A percentile compares a stretch with the other conserved stretches of the same genome.
These are phyloP conservation scores for Geopemphigus sp. DNA, from an alignment of 1,140 invertebrate species.

Conservation along the genomic window DNA sequence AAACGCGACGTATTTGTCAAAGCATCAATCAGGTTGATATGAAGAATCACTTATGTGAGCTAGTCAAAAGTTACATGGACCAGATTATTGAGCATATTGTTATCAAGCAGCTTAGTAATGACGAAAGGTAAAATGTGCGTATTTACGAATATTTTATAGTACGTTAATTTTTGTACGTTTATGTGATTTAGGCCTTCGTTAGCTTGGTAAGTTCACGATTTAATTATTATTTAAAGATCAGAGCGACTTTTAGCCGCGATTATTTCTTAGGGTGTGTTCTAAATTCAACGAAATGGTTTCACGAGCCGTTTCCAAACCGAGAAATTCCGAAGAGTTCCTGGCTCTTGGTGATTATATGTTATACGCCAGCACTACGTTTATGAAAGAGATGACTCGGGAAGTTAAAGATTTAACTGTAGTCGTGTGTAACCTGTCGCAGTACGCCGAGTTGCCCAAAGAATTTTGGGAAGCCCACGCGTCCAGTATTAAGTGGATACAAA, in stretches of 20 bases:
- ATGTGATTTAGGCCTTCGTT: background rate
- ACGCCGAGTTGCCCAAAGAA: slow-evolving; percentile 64
- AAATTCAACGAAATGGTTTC: slow-evolving; percentile 53
- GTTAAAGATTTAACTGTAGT: slow-evolving; percentile 64
- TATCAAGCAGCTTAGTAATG: slow-evolving; percentile 9
- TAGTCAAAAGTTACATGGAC: slow-evolving; percentile 35
- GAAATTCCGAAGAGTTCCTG: slow-evolving; percentile 70
- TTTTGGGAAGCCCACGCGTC: slow-evolving; percentile 67
- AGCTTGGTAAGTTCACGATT: slow-evolving; percentile 39
- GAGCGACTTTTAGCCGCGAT: slow-evolving; percentile 7
- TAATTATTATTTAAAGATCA: background rate
- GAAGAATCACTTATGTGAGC: slow-evolving; percentile 17
- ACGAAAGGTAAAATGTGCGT: background rate
- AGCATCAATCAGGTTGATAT: slow-evolving; percentile 30
- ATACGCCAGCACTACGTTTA: slow-evolving; percentile 62
- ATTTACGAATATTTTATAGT: background rate
- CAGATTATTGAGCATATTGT: slow-evolving; percentile 20
- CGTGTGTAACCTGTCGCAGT: slow-evolving; percentile 66
- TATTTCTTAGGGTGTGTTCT: slow-evolving; percentile 46
- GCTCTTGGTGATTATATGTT: slow-evolving; percentile 68
- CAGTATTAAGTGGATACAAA: slow-evolving; percentile 70
- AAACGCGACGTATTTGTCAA: background rate
- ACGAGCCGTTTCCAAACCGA: slow-evolving; percentile 64
- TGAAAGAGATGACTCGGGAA: slow-evolving; percentile 63
- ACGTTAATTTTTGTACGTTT: background rate